Conservation (phyloP, 2,797 vertebrate genomes). For the Lacerta agilis region DNA sequence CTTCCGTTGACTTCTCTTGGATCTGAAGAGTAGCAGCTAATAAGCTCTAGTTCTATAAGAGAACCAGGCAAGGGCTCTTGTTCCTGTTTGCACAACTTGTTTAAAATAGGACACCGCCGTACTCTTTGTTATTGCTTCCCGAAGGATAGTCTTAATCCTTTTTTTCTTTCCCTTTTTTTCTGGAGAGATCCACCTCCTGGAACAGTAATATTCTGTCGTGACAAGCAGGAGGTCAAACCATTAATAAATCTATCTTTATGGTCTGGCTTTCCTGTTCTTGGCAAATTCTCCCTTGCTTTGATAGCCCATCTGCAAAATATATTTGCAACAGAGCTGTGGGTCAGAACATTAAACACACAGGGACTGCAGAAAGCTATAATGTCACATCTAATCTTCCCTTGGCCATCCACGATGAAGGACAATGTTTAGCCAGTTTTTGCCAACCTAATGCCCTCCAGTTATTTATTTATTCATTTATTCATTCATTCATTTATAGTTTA, state of each 20-base stretch:
- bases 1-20: conserved; percentile 8
- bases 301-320: conserved; percentile 37
- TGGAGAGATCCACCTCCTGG: conserved; percentile 44
- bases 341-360: not conserved
- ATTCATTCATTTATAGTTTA: too few relatives aligned
- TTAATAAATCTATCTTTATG: conserved; percentile 63
- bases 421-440: too few relatives aligned
- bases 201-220: conserved; percentile 55
- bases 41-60: conserved; percentile 34
- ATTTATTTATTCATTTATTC: too few relatives aligned
- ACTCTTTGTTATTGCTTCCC: conserved; percentile 41
- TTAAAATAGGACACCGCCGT: conserved; percentile 46
- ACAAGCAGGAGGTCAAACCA: conserved; percentile 48
- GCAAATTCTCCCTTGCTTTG: conserved; percentile 43
- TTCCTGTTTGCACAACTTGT: not conserved
- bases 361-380: not conserved
- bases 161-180: not conserved
- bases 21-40: conserved; percentile 37
- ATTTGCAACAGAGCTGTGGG: conserved; percentile 8
- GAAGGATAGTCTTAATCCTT: conserved; percentile 30
- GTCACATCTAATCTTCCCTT: not conserved
- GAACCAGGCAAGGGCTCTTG: not conserved
- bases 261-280: conserved; percentile 51
- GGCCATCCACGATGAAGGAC: not conserved
- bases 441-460: too few relatives aligned